These are phyloP conservation scores for Siphamia tubifer DNA, from an alignment of 2,113 vertebrate species.

Conservation along the genomic window DNA sequence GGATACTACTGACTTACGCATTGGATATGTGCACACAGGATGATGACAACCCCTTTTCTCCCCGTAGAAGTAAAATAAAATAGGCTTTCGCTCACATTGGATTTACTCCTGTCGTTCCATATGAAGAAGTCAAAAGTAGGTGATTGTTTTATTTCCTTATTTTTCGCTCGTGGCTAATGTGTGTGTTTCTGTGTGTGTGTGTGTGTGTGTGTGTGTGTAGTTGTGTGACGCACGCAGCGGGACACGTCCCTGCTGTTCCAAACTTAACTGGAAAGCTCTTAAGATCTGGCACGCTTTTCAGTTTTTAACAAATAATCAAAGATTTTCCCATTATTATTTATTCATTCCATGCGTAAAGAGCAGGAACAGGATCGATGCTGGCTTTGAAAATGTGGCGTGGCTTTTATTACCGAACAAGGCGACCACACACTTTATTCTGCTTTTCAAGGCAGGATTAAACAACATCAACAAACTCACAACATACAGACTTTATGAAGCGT, in stretches of 20 bases:
- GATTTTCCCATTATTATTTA: background rate
- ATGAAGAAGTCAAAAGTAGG: conserved; percentile 89
- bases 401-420: too few species aligned
- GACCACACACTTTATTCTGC: too few species aligned
- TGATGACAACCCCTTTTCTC: conserved; percentile 82
- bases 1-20: conserved; percentile 72
- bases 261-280: background rate
- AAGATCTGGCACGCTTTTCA: background rate
- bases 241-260: background rate
- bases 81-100: conserved; percentile 82
- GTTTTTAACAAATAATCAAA: background rate
- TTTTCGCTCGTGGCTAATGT: too few species aligned
- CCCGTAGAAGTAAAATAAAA: conserved; percentile 84
- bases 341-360: too few species aligned
- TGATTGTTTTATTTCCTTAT: conserved; percentile 22
- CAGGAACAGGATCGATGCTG: background rate
- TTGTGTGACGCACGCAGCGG: background rate
- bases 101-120: conserved; percentile 84
- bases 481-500: background rate
- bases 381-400: background rate
- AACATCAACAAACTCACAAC: too few species aligned
- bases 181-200: too few species aligned
- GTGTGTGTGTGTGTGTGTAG: background rate
- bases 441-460: too few species aligned
- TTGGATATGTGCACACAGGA: conserved; percentile 85